Base-by-base conservation (phyloP, 2,888 invertebrate species). In the Eristalinus aeneus region DNA sequence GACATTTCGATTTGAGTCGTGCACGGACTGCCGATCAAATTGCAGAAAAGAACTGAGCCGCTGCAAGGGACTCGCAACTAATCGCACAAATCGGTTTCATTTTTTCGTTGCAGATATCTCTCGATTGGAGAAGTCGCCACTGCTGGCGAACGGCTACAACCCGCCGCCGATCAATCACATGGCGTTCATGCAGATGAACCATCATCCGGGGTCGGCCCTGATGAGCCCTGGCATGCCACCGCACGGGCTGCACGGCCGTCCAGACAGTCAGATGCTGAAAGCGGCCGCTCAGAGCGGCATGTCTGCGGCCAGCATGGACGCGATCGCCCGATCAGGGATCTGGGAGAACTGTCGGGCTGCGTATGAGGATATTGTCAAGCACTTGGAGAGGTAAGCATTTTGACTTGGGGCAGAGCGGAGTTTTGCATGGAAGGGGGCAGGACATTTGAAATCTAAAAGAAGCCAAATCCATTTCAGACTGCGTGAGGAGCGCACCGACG, bases 331-430 rank as follows among this genome's bases (percentile, higher is more conserved):
- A 93, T 96, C 97, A 92, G 97, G 97, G 90, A 97, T 97, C 92
- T 97, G 97, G 97, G 97, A 98, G 94, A 97, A 97, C 94, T 97
- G 97, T 94, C 95, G 97, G 93, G 97, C 97, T 89, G 97, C 97
- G 90, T 98, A 98, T 93, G 98, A 97, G 94, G 97, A 98, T 93
- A 97, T 98, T 93, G 97, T 97, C 90, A 98, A 97, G 94, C 97
- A 97, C 93, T 95, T 98, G 92, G 97, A 97, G 95, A 97, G 98
- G 96, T 97, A 95, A 94, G 96, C 93, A 82, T 80, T 60, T 27
- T 27, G 16, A 2, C 46, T 6, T 16, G 16, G 46, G 71, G 69
- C n/a, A n/a, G n/a, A n/a, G n/a, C n/a, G 32, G 34, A 58, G 71
- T 64, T 5, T 27, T 46, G 12, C 20, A 69, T 16, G 71, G 69